These are phyloP conservation scores for Tachystola acroxantha DNA, from an alignment of 2,888 invertebrate species.

Conservation along the genomic window DNA sequence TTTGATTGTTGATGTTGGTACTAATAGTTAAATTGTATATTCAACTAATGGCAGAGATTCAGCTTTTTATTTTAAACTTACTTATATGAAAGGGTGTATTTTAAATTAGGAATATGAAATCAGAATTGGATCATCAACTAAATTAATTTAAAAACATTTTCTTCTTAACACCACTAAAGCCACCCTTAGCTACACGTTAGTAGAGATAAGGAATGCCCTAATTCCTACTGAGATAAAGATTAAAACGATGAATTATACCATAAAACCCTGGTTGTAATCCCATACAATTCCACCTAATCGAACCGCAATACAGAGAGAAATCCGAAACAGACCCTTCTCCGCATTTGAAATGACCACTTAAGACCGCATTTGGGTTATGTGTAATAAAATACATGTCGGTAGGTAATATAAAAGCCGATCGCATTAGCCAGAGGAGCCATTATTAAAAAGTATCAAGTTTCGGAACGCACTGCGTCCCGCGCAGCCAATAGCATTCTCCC, in stretches of 20 bases:
- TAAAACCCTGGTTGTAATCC: slow-evolving; percentile 21
- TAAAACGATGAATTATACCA: slow-evolving; percentile 22
- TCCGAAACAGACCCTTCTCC: slow-evolving; percentile 46
- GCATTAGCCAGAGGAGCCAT: slow-evolving; percentile 76
- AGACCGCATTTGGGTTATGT: slow-evolving; percentile 56
- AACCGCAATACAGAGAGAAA: slow-evolving; percentile 41
- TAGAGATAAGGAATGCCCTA: too few relatives aligned
- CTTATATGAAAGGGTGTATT: too few relatives aligned
- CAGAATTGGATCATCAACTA: too few relatives aligned
- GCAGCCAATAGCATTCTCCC: slow-evolving; percentile 56
- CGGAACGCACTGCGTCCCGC: slow-evolving; percentile 54
- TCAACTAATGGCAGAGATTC: too few relatives aligned
- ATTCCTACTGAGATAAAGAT: too few relatives aligned
- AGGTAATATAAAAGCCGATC: slow-evolving; percentile 71
- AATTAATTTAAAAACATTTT: too few relatives aligned
- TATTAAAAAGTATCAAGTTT: slow-evolving; percentile 78
- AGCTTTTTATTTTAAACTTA: too few relatives aligned
- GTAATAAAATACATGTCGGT: slow-evolving; percentile 75
- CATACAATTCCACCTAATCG: slow-evolving; percentile 45
- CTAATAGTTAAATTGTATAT: too few relatives aligned
- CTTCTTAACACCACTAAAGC: too few relatives aligned
- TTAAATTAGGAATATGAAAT: too few relatives aligned
- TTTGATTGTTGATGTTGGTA: background rate
- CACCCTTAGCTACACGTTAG: too few relatives aligned
- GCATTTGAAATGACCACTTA: slow-evolving; percentile 48